Conservation (phyloP, 2,113 vertebrate species). For the Gasterosteus nipponicus region DNA sequence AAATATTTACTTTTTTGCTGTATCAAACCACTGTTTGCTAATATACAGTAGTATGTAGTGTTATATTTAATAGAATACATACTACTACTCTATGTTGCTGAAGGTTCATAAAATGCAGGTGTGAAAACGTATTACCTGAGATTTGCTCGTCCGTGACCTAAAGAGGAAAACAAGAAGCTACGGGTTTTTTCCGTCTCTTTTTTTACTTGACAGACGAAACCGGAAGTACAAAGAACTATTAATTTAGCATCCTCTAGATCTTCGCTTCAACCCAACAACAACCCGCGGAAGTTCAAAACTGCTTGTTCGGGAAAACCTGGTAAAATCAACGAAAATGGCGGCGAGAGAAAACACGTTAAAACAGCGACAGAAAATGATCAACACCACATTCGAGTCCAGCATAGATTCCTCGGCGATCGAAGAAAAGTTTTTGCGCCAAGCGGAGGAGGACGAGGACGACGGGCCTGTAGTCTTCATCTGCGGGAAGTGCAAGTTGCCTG, state of each 20-base stretch:
- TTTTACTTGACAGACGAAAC: slow-evolving; percentile 8
- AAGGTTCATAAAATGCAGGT: background rate
- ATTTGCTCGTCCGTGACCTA: background rate
- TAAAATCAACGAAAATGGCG: slow-evolving; percentile 50
- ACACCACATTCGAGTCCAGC: slow-evolving; percentile 35
- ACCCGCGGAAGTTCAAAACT: slow-evolving; percentile 50
- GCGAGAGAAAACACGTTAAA: background rate
- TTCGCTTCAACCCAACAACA: background rate
- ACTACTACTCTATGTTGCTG: background rate
- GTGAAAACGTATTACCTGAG: background rate
- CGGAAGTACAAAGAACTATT: background rate
- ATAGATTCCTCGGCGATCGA: slow-evolving; percentile 13
- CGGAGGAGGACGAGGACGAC: slow-evolving; percentile 42
- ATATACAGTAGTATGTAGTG: background rate
- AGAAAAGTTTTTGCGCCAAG: slow-evolving; percentile 31
- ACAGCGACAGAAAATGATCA: background rate
- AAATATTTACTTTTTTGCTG: background rate
- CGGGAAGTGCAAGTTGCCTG: slow-evolving; percentile 71
- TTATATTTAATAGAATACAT: background rate
- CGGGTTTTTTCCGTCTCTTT: background rate
- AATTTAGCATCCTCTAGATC: background rate
- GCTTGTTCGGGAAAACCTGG: slow-evolving; percentile 1
- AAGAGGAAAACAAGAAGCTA: background rate
- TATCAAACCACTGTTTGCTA: background rate
- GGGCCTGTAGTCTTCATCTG: slow-evolving; percentile 78